Base-by-base conservation (phyloP, 2,888 invertebrate genomes). In the Ischnus inquisitorius region DNA sequence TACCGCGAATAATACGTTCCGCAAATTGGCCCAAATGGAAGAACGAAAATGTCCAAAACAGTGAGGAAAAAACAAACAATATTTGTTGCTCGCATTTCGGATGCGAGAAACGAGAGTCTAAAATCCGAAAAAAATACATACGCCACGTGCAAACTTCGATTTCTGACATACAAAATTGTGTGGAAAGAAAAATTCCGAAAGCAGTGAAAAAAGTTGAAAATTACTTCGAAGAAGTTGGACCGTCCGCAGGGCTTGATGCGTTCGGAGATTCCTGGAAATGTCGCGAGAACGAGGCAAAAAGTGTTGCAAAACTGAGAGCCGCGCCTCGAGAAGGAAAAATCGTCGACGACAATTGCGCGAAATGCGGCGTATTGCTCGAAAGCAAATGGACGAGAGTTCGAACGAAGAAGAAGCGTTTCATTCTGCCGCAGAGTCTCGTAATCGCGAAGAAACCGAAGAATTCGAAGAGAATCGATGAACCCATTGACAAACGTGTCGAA, bases 341-440 rank as follows among this genome's bases (percentile, higher is more conserved):
- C 5, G 41, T 39, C 12, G 46, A 76, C 6, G 39, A 72, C 19
- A 64, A 5, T 71, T 25, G 64, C 22, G 25, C 28, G 1, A 16
- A 48, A 57, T 46, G 46, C 48, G 16, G 46, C 16, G 39, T 25
- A 43, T 41, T 39, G 1, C 19, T 22, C 22, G 41, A 60, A 0
- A 22, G 54, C 14, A 62, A 71, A 34, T 54, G 69, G 65, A 67
- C 14, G 3, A 82, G 54, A 82, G 62, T 78, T 68, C 77, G 82
- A 43, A 78, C 60, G n/a, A 78, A 78, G 51, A 78, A 68, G 28
- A 62, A 16, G 43, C 46, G 22, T n/a, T 82, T 78, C 39, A 0
- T 72, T 14, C 3, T 78, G 14, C 82, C 82, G 39, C 68, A 78
- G 60, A 78, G n/a, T 78, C 46, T 82, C 5, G 16, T 75, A 3